phyloP scores from a whole-genome alignment of 2,888 invertebrate genomes.

The Zaprionus lineosus region DNA sequence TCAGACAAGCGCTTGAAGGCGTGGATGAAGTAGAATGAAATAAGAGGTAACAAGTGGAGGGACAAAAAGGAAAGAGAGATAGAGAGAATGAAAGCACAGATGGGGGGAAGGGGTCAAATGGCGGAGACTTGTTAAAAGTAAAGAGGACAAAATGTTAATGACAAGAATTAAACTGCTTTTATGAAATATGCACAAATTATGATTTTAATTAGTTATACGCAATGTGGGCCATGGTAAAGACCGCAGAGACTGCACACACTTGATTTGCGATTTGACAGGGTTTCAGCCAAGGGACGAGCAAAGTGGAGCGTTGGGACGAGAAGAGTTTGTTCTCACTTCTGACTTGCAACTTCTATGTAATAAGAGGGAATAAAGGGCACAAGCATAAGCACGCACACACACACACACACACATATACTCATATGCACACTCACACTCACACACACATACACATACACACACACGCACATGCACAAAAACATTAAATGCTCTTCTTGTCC shows the following conservation, averaged over 20 bases:
- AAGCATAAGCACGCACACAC: background rate
- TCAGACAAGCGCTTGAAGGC: background rate
- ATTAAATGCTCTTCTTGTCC: background rate
- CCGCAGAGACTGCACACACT: conserved; percentile 26
- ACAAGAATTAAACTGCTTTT: conserved; percentile 39
- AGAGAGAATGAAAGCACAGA: background rate
- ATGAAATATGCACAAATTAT: conserved; percentile 47
- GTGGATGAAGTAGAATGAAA: background rate
- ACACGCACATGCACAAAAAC: too few relatives aligned
- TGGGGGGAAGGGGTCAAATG: background rate
- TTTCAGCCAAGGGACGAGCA: background rate
- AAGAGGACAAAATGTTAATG: conserved; percentile 12
- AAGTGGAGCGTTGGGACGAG: background rate
- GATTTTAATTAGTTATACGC: conserved; percentile 57
- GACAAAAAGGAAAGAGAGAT: background rate
- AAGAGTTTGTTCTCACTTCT: too few relatives aligned
- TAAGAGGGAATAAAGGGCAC: background rate
- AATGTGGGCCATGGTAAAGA: conserved; percentile 42
- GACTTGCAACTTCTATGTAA: conserved; percentile 6
- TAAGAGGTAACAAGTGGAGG: too few relatives aligned
- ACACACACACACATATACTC: too few relatives aligned
- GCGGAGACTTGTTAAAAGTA: background rate
- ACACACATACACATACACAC: too few relatives aligned
- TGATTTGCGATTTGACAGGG: too few relatives aligned
- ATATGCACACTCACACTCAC: too few relatives aligned